These are phyloP conservation scores for Tanytarsus gracilentus DNA, from an alignment of 2,888 invertebrate species.

Conservation along the genomic window DNA sequence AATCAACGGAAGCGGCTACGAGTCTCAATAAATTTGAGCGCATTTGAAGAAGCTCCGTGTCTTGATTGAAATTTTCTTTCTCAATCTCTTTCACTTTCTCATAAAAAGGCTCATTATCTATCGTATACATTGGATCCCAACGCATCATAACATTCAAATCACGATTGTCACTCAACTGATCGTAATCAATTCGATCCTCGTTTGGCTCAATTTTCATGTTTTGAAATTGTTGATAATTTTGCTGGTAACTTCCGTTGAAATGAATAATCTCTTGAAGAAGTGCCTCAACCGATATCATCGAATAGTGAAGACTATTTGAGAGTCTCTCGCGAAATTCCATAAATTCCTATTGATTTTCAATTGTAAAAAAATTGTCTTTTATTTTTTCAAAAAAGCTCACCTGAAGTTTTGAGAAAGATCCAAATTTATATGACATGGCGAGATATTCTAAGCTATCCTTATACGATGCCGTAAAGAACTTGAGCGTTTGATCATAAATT, in stretches of 20 bases:
- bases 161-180: constrained; percentile 60
- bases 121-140: constrained; percentile 54
- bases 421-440: constrained; percentile 86
- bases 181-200: constrained; percentile 52
- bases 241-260: constrained; percentile 40
- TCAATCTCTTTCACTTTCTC: constrained; percentile 36
- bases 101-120: constrained; percentile 35
- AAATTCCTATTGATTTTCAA: too few species aligned
- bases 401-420: constrained; percentile 84
- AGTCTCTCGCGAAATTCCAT: constrained; percentile 72
- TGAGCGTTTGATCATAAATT: constrained; percentile 64
- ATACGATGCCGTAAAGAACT: constrained; percentile 79
- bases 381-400: too few species aligned
- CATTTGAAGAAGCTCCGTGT: constrained; percentile 38
- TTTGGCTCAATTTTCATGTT: constrained; percentile 52
- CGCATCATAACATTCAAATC: constrained; percentile 62
- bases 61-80: constrained; percentile 40
- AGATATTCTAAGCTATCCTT: constrained; percentile 89
- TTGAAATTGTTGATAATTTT: constrained; percentile 46
- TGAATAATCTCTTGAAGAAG: constrained; percentile 58
- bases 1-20: constrained; percentile 39
- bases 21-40: constrained; percentile 39
- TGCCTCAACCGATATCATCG: constrained; percentile 55
- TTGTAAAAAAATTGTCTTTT: too few species aligned
- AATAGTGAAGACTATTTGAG: constrained; percentile 72